Evolutionary conservation across 2,797 vertebrate genomes (phyloP).

Genomic region (Rhinogobio ventralis): DNA sequence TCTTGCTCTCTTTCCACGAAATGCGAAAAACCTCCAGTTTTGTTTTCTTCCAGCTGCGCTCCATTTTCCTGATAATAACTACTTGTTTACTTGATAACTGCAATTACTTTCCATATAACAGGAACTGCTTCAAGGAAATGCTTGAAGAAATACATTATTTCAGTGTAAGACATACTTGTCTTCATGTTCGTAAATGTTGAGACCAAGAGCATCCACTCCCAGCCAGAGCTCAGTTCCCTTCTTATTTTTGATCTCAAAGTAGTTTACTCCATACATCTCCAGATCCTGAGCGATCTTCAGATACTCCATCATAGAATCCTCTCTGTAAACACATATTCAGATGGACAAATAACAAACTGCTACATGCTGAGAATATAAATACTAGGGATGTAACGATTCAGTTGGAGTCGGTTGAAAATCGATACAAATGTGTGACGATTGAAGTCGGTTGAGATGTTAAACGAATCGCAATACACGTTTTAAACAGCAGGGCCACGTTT

Average conservation of each 20-base stretch:
- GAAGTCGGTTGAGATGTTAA: too few species aligned
- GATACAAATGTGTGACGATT: too few species aligned
- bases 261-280: conserved; percentile 99
- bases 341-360: conserved; percentile 14
- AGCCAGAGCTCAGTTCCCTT: conserved; percentile 94
- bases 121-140: neutral
- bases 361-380: neutral
- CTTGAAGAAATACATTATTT: neutral
- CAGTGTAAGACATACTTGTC: conserved; percentile 87
- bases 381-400: too few species aligned
- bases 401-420: too few species aligned
- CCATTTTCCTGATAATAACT: too few species aligned
- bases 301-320: conserved; percentile 86
- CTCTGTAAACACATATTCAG: conserved; percentile 75
- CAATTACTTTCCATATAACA: neutral
- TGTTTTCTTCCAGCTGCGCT: too few species aligned
- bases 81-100: too few species aligned
- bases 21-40: too few species aligned
- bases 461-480: too few species aligned
- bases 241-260: conserved; percentile 99
- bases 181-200: conserved; percentile 97
- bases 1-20: too few species aligned
- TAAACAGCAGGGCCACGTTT: too few species aligned
- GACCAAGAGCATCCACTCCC: conserved; percentile 90
- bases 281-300: conserved; percentile 97